These are phyloP conservation scores for Plagiodera versicolora DNA, from an alignment of 2,888 invertebrate species.

Conservation along the genomic window DNA sequence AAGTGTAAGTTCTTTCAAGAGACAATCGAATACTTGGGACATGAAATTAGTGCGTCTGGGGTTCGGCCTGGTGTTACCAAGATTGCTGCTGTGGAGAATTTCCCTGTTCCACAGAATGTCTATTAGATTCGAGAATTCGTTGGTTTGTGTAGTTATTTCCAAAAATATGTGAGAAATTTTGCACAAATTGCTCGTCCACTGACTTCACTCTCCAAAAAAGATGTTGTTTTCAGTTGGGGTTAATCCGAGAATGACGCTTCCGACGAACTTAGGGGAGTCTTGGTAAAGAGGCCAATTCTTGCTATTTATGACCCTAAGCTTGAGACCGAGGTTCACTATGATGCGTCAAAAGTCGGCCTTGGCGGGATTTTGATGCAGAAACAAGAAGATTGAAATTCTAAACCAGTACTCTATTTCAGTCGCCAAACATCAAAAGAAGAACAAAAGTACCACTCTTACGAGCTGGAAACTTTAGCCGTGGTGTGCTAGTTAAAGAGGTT, in stretches of 20 bases:
- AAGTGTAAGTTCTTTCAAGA: constrained; percentile 20
- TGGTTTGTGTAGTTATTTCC: constrained; percentile 33
- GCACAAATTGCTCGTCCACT: constrained; percentile 34
- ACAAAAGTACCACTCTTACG: constrained; percentile 43
- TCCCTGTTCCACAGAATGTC: constrained; percentile 34
- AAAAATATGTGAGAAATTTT: constrained; percentile 35
- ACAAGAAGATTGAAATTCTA: constrained; percentile 14
- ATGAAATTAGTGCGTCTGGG: constrained; percentile 27
- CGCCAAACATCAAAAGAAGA: constrained; percentile 19
- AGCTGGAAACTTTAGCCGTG: constrained; percentile 47
- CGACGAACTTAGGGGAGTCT: constrained; percentile 5
- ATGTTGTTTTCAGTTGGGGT: constrained; percentile 17
- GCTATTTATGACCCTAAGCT: constrained; percentile 30
- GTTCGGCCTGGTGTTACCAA: constrained; percentile 8
- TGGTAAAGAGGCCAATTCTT: constrained; percentile 28
- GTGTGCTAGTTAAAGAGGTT: too few relatives aligned
- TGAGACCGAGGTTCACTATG: constrained; percentile 33
- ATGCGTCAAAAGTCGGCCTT: constrained; percentile 30
- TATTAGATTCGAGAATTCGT: constrained; percentile 30
- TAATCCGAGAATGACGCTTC: constrained; percentile 7
- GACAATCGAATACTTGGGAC: constrained; percentile 29
- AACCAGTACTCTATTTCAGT: constrained; percentile 20
- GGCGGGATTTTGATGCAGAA: constrained; percentile 24
- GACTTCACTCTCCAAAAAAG: constrained; percentile 31
- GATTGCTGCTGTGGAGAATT: constrained; percentile 36